Base-by-base conservation (phyloP, 1,140 invertebrate genomes). In the Bombus waltoni region DNA sequence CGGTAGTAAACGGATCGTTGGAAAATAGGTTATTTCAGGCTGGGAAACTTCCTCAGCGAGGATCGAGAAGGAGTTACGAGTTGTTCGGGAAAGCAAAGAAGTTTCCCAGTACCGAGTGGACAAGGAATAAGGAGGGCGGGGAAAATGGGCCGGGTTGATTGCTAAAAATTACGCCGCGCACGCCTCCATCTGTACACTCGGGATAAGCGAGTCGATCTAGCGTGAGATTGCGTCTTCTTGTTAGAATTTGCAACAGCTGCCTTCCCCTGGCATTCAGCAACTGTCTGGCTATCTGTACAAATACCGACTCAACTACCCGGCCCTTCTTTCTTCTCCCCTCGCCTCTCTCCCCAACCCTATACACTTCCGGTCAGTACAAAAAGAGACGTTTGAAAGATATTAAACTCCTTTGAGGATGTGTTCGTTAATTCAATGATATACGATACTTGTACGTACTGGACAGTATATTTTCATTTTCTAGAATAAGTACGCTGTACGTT, bases 161-260 rank as follows among this genome's bases (percentile, higher is more conserved):
- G 76, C 53, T 85, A 85, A 80, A 85, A 85, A 85, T 85, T 85
- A 80, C 68, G 57, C 40, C 44, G 76, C 76, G 75, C 76, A 62
- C 76, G 65, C 76, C 42, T 28, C 47, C 68, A n/a, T n/a, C 66
- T 62, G 32, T 59, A 71, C 28, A 35, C 47, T 38, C 47, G 38
- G n/a, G 83, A 71, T 62, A 80, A 71, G 18, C 68, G 22, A 42
- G 65, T 73, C 83, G 83, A 85, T 85, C 53, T 72, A 71, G 66
- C 83, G 83, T 71, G 83, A 85, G 77, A 85, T 85, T 80, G 53
- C 57, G 66, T 65, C 83, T 72, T 15, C 83, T 59, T 62, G 76
- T 79, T 83, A 78, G 81, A 83, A 83, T 83, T 78, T 57, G 74
- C 53, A 83, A 57, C 81, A 70, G 74, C 74, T 78, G 59, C 47